A percentile compares a stretch with the other conserved stretches of the same genome.
These are phyloP conservation scores for Bostrychus sinensis DNA, from an alignment of 2,113 vertebrate species.

Conservation along the genomic window DNA sequence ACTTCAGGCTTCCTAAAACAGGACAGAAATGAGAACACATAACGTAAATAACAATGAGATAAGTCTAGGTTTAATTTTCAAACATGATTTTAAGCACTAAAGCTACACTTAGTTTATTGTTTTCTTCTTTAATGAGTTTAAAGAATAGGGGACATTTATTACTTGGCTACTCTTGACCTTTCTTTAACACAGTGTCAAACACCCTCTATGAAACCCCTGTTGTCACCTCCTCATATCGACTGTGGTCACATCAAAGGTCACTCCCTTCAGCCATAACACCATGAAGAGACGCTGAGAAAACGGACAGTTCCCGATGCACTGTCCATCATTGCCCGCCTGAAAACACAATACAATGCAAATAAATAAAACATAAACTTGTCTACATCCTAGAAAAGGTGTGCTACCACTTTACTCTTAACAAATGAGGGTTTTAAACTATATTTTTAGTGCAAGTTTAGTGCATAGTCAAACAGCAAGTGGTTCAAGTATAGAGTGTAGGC, in stretches of 20 bases:
- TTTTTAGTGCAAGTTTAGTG: too few relatives aligned
- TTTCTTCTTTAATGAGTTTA: neutral
- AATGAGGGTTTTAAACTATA: too few relatives aligned
- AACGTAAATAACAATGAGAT: neutral
- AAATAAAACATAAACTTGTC: too few relatives aligned
- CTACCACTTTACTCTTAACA: too few relatives aligned
- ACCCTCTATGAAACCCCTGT: too few relatives aligned
- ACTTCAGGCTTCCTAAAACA: conserved; percentile 84
- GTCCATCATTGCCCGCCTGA: conserved; percentile 90
- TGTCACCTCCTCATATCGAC: conserved; percentile 90
- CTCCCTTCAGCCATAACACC: conserved; percentile 93
- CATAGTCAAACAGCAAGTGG: neutral
- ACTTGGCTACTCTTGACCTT: conserved; percentile 6
- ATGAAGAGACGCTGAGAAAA: conserved; percentile 94
- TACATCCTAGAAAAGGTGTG: too few relatives aligned
- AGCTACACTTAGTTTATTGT: neutral
- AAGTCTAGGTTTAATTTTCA: neutral
- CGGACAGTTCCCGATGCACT: conserved; percentile 92
- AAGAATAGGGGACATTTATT: conserved; percentile 10
- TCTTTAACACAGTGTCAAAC: neutral
- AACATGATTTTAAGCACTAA: neutral
- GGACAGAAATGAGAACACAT: neutral
- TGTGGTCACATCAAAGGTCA: conserved; percentile 91
- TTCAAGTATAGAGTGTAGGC: neutral
- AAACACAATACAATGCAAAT: conserved; percentile 6